phyloP scores from a whole-genome alignment of 2,797 vertebrate genomes.

The Sibirionetta formosa region DNA sequence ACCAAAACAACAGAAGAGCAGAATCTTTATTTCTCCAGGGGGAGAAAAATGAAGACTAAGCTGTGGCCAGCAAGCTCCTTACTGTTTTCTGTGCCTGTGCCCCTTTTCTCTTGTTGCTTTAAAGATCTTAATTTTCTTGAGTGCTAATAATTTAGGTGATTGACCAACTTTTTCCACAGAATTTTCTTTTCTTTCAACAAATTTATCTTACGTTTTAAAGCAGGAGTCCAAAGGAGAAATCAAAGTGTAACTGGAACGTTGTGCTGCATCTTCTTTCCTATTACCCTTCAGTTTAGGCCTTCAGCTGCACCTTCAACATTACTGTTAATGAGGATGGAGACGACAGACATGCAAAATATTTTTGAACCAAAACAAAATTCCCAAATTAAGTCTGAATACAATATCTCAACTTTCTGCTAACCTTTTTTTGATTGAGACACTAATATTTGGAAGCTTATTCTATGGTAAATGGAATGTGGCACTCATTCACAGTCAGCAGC shows the following conservation, averaged over 20 bases:
- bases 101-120: neutral
- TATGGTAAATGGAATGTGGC: neutral
- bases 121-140: neutral
- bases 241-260: neutral
- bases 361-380: neutral
- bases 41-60: neutral
- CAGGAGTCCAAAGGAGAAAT: neutral
- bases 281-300: neutral
- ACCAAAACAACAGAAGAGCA: no score
- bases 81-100: neutral
- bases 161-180: neutral
- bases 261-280: neutral
- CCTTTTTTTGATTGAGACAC: neutral
- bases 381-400: neutral
- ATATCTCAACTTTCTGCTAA: neutral
- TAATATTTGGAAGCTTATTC: neutral
- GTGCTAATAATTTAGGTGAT: neutral
- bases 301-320: neutral
- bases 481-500: neutral
- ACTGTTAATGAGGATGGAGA: neutral
- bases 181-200: neutral
- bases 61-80: neutral
- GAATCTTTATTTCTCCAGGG: neutral
- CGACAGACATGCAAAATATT: neutral
- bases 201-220: neutral